Conservation (phyloP, 64 coral and sea anemone genomes). For the Actinia tenebrosa region DNA sequence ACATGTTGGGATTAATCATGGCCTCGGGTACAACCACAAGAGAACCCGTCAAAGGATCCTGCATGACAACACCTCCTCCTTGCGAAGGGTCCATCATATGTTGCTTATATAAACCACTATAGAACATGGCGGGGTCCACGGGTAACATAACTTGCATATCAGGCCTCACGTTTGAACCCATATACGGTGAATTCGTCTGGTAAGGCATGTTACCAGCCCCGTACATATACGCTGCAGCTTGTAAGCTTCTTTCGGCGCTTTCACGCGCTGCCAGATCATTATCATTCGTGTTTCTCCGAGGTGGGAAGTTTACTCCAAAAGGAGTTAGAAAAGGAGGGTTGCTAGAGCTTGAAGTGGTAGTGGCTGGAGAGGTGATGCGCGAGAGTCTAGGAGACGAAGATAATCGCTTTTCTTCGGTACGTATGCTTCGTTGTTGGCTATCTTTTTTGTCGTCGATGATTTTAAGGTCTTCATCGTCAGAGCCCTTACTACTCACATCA, state of each 20-base stretch:
- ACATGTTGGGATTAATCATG: constrained; percentile 10
- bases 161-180: neutral
- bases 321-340: constrained; percentile 16
- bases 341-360: too few species aligned
- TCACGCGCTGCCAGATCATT: neutral
- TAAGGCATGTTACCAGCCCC: neutral
- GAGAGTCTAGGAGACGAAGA: neutral
- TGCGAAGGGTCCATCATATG: constrained; percentile 52
- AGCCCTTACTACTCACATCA: constrained; percentile 17
- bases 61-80: constrained; percentile 18
- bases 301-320: neutral
- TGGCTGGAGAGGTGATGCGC: neutral
- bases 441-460: neutral
- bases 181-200: neutral
- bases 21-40: constrained; percentile 50
- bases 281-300: neutral
- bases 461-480: constrained; percentile 24
- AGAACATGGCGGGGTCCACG: constrained; percentile 22
- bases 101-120: constrained; percentile 33
- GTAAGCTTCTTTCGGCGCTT: neutral
- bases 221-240: constrained; percentile 6
- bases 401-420: neutral
- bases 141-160: constrained; percentile 29
- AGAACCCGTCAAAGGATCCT: constrained; percentile 44
- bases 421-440: neutral